Conservation (phyloP, 1,140 invertebrate genomes). For the Drosophila aff. region DNA sequence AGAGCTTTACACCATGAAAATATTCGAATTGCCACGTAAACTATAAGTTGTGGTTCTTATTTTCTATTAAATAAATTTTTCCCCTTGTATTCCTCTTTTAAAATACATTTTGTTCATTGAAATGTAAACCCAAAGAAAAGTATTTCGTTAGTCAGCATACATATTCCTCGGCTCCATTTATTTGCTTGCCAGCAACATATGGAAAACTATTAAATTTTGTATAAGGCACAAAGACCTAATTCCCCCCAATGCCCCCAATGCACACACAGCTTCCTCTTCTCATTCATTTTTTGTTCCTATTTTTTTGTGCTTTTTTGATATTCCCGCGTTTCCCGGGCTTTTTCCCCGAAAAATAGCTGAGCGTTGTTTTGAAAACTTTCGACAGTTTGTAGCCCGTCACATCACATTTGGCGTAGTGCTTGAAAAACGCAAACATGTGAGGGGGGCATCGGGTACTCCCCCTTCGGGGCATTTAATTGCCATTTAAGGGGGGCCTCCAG, state of each 20-base stretch:
- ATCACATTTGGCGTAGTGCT: conserved; percentile 47
- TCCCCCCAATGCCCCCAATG: not conserved
- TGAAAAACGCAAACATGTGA: conserved; percentile 27
- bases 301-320: not conserved
- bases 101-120: not conserved
- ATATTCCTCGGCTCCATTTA: conserved; percentile 6
- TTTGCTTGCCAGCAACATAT: conserved; percentile 14
- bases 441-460: not conserved
- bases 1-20: accelerated
- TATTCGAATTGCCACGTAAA: no score
- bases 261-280: not conserved
- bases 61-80: no score
- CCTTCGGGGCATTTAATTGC: conserved; percentile 64
- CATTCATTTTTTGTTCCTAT: not conserved
- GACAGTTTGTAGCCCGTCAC: conserved; percentile 64
- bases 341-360: not conserved
- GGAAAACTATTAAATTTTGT: conserved; percentile 41
- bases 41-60: not conserved
- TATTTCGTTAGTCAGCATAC: not conserved
- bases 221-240: conserved; percentile 29
- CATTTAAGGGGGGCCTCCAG: conserved; percentile 60
- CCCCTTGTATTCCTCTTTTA: no score
- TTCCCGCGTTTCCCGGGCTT: not conserved
- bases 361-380: conserved; percentile 73
- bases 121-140: not conserved